Percentiles rank a stretch among this genome's conserved stretches.
Conservation (phyloP, 1,140 invertebrate genomes). For the Heliconius nattereri region DNA sequence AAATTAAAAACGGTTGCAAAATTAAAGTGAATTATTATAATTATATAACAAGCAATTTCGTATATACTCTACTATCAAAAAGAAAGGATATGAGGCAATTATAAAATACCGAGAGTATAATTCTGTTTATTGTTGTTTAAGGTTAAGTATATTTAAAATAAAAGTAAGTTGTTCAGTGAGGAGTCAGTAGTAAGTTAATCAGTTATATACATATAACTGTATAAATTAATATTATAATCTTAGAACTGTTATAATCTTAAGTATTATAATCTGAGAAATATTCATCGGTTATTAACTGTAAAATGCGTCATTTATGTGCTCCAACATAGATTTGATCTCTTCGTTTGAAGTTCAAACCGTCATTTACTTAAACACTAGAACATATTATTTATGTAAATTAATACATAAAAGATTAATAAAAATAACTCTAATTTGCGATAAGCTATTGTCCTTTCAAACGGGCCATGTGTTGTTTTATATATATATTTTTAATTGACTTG, state of each 20-base stretch:
- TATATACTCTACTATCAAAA: background rate
- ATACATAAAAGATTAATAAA: conserved; percentile 26
- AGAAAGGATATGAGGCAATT: background rate
- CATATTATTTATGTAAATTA: conserved; percentile 36
- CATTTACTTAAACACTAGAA: conserved; percentile 32
- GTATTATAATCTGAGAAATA: background rate
- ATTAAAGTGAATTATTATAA: background rate
- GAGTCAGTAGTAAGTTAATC: no score
- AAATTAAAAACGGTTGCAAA: background rate
- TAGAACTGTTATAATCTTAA: background rate
- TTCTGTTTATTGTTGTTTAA: background rate
- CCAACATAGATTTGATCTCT: conserved; percentile 29
- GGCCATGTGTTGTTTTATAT: conserved; percentile 34
- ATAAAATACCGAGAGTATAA: conserved; percentile 1
- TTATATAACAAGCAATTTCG: background rate
- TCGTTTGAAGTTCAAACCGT: conserved; percentile 41
- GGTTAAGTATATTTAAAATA: background rate
- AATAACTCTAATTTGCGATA: background rate
- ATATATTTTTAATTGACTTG: conserved; percentile 12
- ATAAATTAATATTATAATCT: background rate
- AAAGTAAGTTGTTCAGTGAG: no score
- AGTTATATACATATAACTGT: background rate
- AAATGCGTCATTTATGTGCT: conserved; percentile 36
- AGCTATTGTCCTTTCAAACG: conserved; percentile 47
- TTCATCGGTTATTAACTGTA: conserved; percentile 38